Conservation (phyloP, 2,113 vertebrate species). For the Pollimyrus isidori region DNA sequence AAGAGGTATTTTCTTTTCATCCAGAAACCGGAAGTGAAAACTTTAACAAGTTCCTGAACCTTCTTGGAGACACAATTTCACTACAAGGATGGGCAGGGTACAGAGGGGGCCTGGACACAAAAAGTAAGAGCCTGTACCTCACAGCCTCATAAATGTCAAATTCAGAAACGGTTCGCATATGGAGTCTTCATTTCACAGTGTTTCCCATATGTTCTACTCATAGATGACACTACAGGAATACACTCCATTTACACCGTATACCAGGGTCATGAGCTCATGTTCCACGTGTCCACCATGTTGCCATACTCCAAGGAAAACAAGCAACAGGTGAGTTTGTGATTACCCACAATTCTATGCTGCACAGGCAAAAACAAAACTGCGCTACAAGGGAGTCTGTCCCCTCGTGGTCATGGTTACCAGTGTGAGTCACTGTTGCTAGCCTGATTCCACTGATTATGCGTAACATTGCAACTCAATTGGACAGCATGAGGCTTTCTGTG, state of each 20-base stretch:
- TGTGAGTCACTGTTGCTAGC: not conserved
- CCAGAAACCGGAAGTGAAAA: constrained; percentile 84
- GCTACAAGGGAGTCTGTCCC: not conserved
- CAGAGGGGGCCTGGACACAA: constrained; percentile 92
- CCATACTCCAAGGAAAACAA: constrained; percentile 98
- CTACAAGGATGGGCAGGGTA: constrained; percentile 96
- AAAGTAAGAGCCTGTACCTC: constrained; percentile 70
- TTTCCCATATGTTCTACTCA: constrained; percentile 29
- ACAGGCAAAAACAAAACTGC: not conserved
- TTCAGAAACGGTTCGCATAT: not conserved
- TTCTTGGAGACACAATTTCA: constrained; percentile 81
- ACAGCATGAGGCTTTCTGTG: not conserved
- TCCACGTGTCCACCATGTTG: constrained; percentile 95
- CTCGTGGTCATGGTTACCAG: not conserved
- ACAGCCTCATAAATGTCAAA: not conserved
- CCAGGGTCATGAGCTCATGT: constrained; percentile 98
- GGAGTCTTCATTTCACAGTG: not conserved
- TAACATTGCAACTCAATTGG: not conserved
- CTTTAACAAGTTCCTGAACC: constrained; percentile 84
- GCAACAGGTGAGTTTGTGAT: constrained; percentile 72
- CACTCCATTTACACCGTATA: constrained; percentile 92
- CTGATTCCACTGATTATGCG: not conserved
- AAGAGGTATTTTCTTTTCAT: not conserved
- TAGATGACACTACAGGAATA: constrained; percentile 94
- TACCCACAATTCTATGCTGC: not conserved